A percentile compares a stretch with the other conserved stretches of the same genome.
Conservation (phyloP, 1,140 invertebrate species). For the Sitodiplosis mosellana region DNA sequence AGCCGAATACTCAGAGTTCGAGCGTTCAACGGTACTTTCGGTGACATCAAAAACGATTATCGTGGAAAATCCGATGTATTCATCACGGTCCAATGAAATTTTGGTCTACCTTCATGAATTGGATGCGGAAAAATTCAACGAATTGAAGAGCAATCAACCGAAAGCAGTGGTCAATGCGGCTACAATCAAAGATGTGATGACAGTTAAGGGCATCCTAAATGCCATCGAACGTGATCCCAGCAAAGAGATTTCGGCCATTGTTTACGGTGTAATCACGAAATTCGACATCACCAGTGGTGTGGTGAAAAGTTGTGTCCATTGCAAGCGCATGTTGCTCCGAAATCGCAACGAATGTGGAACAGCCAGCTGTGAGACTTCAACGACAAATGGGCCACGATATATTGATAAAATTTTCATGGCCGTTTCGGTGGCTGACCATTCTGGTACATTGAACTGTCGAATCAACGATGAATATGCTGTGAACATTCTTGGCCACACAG, state of each 20-base stretch:
- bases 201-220: background rate
- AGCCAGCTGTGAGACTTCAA: too few relatives aligned
- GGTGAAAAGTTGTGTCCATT: too few relatives aligned
- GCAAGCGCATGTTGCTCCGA: too few relatives aligned
- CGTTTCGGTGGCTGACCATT: too few relatives aligned
- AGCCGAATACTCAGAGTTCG: constrained; percentile 22
- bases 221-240: background rate
- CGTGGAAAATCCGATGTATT: constrained; percentile 24
- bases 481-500: too few relatives aligned
- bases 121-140: background rate
- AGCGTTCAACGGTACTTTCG: constrained; percentile 15
- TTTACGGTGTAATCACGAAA: background rate
- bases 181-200: background rate
- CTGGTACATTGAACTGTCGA: too few relatives aligned
- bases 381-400: too few relatives aligned
- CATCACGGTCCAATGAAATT: background rate
- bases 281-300: background rate
- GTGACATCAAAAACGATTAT: constrained; percentile 21
- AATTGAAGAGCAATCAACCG: too few relatives aligned
- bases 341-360: too few relatives aligned
- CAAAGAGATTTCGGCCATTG: background rate
- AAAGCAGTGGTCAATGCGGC: background rate
- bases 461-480: too few relatives aligned
- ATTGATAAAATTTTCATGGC: too few relatives aligned
- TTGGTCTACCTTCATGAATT: background rate